A percentile compares a stretch with the other conserved stretches of the same genome.
These are phyloP conservation scores for Belgica antarctica DNA, from an alignment of 2,888 invertebrate species.

Conservation along the genomic window DNA sequence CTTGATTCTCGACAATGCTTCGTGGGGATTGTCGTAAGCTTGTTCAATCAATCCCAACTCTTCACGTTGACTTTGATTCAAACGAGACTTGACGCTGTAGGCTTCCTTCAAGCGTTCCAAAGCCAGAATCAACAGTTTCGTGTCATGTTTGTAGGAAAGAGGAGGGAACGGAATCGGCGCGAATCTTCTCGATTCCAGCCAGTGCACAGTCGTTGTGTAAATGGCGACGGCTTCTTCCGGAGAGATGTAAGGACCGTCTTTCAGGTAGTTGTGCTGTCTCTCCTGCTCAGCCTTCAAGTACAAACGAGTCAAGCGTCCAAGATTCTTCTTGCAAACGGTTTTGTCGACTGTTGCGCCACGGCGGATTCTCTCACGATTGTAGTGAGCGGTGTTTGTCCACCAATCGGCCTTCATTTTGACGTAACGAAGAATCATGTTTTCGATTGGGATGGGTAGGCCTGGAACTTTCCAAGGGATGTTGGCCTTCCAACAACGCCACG, in stretches of 20 bases:
- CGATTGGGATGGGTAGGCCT: constrained; percentile 96
- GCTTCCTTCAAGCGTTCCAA: constrained; percentile 96
- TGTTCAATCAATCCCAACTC: constrained; percentile 98
- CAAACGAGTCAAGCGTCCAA: constrained; percentile 93
- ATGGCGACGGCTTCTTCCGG: constrained; percentile 99
- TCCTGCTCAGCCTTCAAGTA: constrained; percentile 99
- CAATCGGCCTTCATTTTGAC: constrained; percentile 99
- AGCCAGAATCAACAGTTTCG: constrained; percentile 94
- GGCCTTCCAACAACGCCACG: constrained; percentile 99
- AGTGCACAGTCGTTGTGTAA: constrained; percentile 99
- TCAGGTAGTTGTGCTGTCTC: constrained; percentile 97
- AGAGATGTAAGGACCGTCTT: constrained; percentile 99
- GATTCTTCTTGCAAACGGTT: constrained; percentile 99
- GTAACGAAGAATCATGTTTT: constrained; percentile 99
- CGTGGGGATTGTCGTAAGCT: constrained; percentile 99
- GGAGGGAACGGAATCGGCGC: constrained; percentile 99
- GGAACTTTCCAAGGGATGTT: constrained; percentile 99
- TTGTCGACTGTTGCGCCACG: constrained; percentile 99
- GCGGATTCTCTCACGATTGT: constrained; percentile 96
- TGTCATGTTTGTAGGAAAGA: constrained; percentile 98
- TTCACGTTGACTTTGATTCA: constrained; percentile 98
- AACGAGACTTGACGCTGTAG: constrained; percentile 93
- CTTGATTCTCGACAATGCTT: constrained; percentile 97
- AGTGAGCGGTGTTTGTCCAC: constrained; percentile 99
- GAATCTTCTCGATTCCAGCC: constrained; percentile 97